Conservation (phyloP, 2,888 invertebrate genomes). For the Chesias legatella region DNA sequence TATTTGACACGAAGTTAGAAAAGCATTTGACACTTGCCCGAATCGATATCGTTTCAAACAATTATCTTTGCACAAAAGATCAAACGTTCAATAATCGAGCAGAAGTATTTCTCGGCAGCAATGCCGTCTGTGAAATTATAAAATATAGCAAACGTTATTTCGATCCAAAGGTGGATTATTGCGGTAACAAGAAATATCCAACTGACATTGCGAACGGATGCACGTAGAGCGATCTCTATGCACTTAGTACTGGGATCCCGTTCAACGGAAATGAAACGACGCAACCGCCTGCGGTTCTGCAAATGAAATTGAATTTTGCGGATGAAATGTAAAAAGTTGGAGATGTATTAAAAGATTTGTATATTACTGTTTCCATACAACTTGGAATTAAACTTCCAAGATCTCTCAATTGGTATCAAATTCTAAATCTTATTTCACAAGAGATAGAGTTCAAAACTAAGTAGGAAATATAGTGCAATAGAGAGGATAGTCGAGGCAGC, state of each 20-base stretch:
- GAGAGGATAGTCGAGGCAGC: slow-evolving; percentile 22
- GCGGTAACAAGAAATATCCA: slow-evolving; percentile 75
- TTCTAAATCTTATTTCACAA: slow-evolving; percentile 26
- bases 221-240: slow-evolving; percentile 73
- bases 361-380: slow-evolving; percentile 29
- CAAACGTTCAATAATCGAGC: slow-evolving; percentile 19
- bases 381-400: slow-evolving; percentile 37
- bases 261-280: slow-evolving; percentile 30
- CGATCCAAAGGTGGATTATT: slow-evolving; percentile 67
- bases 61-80: slow-evolving; percentile 13
- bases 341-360: slow-evolving; percentile 18
- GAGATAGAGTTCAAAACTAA: slow-evolving; percentile 25
- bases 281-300: slow-evolving; percentile 23
- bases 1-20: too few relatives aligned
- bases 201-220: slow-evolving; percentile 70
- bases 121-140: slow-evolving; percentile 49
- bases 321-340: slow-evolving; percentile 26
- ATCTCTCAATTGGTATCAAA: slow-evolving; percentile 20
- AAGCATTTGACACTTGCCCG: slow-evolving; percentile 1
- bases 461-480: slow-evolving; percentile 12
- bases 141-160: slow-evolving; percentile 62
- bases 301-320: slow-evolving; percentile 29
- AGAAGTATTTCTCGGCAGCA: slow-evolving; percentile 19
- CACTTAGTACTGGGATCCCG: slow-evolving; percentile 61
- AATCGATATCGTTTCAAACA: slow-evolving; percentile 11